phyloP scores from a whole-genome alignment of 2,888 invertebrate species.

The Halictus quadricinctus region DNA sequence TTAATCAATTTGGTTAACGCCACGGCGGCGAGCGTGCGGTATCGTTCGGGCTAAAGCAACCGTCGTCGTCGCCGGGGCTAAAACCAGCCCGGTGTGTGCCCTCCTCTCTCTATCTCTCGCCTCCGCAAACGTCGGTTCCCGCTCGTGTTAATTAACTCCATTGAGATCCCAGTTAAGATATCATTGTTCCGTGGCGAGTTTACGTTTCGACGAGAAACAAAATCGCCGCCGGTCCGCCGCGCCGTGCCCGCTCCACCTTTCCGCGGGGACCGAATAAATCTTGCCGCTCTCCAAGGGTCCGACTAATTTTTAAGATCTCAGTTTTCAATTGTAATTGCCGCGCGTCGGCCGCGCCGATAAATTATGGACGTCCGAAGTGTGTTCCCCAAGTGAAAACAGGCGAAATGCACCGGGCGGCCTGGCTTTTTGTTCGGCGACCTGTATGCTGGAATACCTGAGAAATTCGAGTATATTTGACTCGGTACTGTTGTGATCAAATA shows the following conservation, averaged over 20 bases:
- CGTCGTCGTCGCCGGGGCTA: slow-evolving; percentile 35
- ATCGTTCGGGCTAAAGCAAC: slow-evolving; percentile 41
- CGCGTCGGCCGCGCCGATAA: slow-evolving; percentile 45
- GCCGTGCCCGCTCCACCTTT: slow-evolving; percentile 50
- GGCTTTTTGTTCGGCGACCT: not conserved
- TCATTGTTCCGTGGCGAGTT: slow-evolving; percentile 71
- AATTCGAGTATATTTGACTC: not conserved
- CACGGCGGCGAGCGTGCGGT: slow-evolving; percentile 54
- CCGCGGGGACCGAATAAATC: slow-evolving; percentile 54
- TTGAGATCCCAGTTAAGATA: slow-evolving; percentile 78
- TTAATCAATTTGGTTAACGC: slow-evolving; percentile 79
- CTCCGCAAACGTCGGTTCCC: slow-evolving; percentile 66
- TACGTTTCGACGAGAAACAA: slow-evolving; percentile 65
- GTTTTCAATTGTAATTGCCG: slow-evolving; percentile 58
- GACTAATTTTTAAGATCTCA: slow-evolving; percentile 59
- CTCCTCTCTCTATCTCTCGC: slow-evolving; percentile 59
- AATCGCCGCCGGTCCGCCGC: slow-evolving; percentile 45
- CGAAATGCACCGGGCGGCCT: not conserved
- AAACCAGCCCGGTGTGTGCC: slow-evolving; percentile 32
- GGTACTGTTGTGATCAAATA: too few species aligned
- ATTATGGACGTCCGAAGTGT: slow-evolving; percentile 36
- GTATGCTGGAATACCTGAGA: not conserved
- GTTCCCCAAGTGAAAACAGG: slow-evolving; percentile 20
- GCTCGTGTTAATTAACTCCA: slow-evolving; percentile 79
- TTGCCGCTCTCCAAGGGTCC: slow-evolving; percentile 40